Evolutionary conservation across 2,888 invertebrate species (phyloP), one percentile per base, ranked within the genome.

Genomic region (Conistra vaccinii): DNA sequence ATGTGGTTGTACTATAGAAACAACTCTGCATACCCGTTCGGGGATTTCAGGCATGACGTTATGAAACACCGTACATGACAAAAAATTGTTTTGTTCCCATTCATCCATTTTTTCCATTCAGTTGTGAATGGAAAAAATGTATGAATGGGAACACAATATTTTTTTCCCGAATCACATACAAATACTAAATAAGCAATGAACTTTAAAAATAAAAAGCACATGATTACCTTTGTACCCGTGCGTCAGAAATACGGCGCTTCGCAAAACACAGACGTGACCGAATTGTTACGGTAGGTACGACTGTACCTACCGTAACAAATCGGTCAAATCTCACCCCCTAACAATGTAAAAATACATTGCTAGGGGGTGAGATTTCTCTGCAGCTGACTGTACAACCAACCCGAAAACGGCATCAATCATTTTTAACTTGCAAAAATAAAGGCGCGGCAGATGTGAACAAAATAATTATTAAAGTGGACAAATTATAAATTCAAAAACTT

Each of bases 401-500:
- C 7, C n/a, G 12, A 67, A 73, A 62, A 62, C 20, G 42, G 7
- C 26, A 73, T 69, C 72, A 76, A 55, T 80, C 14, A 58, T 60
- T 70, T 66, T 66, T 55, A 26, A 55, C 42, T 66, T 20, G 7
- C 3, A 29, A 53, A 69, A 70, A 53, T 53, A 60, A 68, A 66
- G 23, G 29, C 26, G 20, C n/a, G 9, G n/a, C 57, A 69, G 51
- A 80, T 76, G 68, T 29, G 67, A 53, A 60, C 63, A 68, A 70
- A 55, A 73, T 57, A 69, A 70, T 76, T 14, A 53, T 51, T 76
- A 45, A 63, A 71, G 29, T 42, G 55, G 6, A 23, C 26, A 60
- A 45, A 73, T 62, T 80, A 70, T 73, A 73, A 70, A 67, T 73
- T 79, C 61, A 63, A 61, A 73, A 81, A 74, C 61, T 73, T 65